phyloP scores from a whole-genome alignment of 92 coral and sea anemone genomes.

The Porites rus region DNA sequence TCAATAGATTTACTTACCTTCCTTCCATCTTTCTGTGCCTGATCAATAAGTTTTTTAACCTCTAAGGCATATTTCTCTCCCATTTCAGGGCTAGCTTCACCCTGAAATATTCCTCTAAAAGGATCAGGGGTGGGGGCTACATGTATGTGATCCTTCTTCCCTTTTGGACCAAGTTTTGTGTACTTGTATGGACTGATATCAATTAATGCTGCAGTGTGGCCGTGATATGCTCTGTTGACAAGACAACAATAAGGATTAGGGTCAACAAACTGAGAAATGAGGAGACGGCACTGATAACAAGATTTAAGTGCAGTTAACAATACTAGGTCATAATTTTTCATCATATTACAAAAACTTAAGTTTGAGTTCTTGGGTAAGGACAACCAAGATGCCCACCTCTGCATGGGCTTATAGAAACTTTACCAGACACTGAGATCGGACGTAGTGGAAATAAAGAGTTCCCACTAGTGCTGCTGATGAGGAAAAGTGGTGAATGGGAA shows the following conservation, averaged over 20 bases:
- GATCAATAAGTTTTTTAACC: conserved; percentile 80
- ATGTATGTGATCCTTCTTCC: conserved; percentile 89
- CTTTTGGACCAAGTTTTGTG: conserved; percentile 75
- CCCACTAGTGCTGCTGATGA: no score
- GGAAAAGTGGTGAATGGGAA: no score
- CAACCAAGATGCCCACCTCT: no score
- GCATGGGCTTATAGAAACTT: no score
- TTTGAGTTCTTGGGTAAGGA: no score
- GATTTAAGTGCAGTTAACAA: no score
- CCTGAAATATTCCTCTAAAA: conserved; percentile 90
- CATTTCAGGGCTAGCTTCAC: conserved; percentile 76
- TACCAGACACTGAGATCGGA: no score
- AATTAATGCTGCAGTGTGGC: conserved; percentile 88
- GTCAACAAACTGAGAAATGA: not conserved
- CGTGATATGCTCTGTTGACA: conserved; percentile 90
- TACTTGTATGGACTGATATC: conserved; percentile 93
- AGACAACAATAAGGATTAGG: not conserved
- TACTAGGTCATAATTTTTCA: no score
- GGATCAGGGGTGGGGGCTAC: conserved; percentile 90
- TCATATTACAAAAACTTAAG: no score
- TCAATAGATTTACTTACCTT: conserved; percentile 58
- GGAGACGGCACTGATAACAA: no score
- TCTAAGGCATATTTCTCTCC: conserved; percentile 91
- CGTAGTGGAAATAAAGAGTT: no score
- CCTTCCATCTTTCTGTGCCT: conserved; percentile 78